phyloP scores from a whole-genome alignment of 2,797 vertebrate species.

The Hafferia zeledoni region DNA sequence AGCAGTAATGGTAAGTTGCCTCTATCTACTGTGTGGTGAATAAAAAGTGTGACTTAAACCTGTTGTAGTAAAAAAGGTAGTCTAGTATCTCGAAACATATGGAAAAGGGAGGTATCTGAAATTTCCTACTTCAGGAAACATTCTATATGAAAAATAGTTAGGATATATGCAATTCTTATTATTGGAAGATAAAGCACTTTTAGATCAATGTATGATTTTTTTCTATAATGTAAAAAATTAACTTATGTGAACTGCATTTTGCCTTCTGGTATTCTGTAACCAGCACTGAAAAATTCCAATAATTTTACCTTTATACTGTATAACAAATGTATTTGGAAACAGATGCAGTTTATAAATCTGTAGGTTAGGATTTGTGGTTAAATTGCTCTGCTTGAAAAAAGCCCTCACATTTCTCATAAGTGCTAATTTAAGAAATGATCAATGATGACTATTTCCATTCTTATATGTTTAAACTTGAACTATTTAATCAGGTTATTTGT shows the following conservation, averaged over 20 bases:
- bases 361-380: not conserved
- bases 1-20: not conserved
- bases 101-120: not conserved
- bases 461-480: not conserved
- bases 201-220: not conserved
- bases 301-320: not conserved
- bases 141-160: not conserved
- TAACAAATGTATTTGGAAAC: not conserved
- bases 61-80: not conserved
- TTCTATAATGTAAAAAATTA: not conserved
- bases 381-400: not conserved
- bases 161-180: not conserved
- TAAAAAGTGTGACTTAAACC: not conserved
- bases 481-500: not conserved
- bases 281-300: not conserved
- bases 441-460: not conserved
- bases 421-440: not conserved
- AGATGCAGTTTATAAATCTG: not conserved
- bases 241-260: not conserved
- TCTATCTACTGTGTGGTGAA: not conserved
- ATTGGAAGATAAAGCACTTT: not conserved
- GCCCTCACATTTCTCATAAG: accelerated
- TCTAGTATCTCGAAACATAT: not conserved
- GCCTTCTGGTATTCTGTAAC: not conserved
- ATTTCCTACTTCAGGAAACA: not conserved